Conservation (phyloP, 2,888 invertebrate genomes). For the Leptopilina myrica region DNA sequence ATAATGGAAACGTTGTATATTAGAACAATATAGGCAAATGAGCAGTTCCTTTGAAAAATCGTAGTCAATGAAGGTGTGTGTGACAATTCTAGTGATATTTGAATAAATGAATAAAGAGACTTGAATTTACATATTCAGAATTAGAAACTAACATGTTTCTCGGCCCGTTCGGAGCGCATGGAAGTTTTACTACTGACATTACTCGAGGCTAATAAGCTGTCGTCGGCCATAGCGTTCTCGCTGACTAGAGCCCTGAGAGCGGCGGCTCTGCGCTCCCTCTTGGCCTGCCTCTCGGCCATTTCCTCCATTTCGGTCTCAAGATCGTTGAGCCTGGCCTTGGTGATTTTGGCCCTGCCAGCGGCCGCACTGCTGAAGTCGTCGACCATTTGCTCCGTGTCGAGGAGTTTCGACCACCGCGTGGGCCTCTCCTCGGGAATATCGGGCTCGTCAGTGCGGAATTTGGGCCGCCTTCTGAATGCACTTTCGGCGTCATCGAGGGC, state of each 20-base stretch:
- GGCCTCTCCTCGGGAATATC: constrained; percentile 76
- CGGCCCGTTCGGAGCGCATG: constrained; percentile 62
- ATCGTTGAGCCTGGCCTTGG: constrained; percentile 84
- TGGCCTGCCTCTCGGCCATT: constrained; percentile 83
- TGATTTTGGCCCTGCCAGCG: constrained; percentile 81
- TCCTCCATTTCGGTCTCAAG: constrained; percentile 87
- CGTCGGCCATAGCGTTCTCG: constrained; percentile 78
- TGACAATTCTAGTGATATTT: constrained; percentile 1
- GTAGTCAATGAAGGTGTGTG: not conserved
- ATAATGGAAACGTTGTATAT: not conserved
- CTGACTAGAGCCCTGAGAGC: constrained; percentile 84
- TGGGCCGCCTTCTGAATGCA: constrained; percentile 74
- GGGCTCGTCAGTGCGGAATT: constrained; percentile 55
- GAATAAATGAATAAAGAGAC: not conserved
- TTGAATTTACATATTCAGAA: not conserved
- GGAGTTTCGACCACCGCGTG: constrained; percentile 83
- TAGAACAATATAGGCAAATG: not conserved
- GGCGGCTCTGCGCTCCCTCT: constrained; percentile 85
- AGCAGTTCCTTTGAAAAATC: constrained; percentile 10
- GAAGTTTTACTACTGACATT: constrained; percentile 65
- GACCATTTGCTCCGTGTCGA: constrained; percentile 57
- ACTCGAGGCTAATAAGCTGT: constrained; percentile 59
- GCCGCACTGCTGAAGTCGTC: constrained; percentile 78
- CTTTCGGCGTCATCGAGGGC: constrained; percentile 79
- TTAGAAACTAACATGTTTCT: constrained; percentile 75